Base-by-base conservation (phyloP, 2,113 vertebrate species). In the Rafetus swinhoei region DNA sequence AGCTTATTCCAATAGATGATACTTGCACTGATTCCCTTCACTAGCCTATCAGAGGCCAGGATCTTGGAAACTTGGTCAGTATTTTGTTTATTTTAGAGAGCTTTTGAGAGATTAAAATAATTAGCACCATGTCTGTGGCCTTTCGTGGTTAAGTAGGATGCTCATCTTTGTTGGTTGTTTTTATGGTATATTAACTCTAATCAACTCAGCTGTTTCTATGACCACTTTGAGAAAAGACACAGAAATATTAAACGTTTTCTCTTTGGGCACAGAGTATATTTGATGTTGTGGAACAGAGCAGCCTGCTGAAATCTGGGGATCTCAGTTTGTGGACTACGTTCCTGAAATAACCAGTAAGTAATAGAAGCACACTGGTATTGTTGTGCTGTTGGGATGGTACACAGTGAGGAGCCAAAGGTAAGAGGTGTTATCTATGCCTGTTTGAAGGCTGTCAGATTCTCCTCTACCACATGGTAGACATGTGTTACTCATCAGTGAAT, bases 401-500 rank as follows among this genome's bases (percentile, higher is more conserved):
- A 79, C 83, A 92, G 92, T 25, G 81, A 85, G 91, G 90, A 95
- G 86, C 94, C 95, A 95, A 86, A 97, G 97, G 96, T 97, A 96
- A 97, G 94, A 89, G 91, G 89, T 96, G 96, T 97, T 97, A 95
- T 91, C 96, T 96, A 90, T 87, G 90, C 94, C 84, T 97, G 94
- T 96, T 95, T 0, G 27, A 95, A 94, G 2, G 1, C 94, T 94
- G 95, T 96, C 96, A 96, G 97, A 95, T 89, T 97, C 93, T 97
- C 93, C 87, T 83, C 60, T 95, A 88, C 89, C 97, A 97, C 97
- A 97, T 97, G 97, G 95, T 94, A 52, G 0, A 96, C 97, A 98
- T 97, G 97, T 97, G 97, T 97, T 97, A 97, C 93, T 97, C 97
- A 97, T 97, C 97, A 97, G 92, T 60, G 90, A 95, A 95, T 88